These are phyloP conservation scores for Arrhamphus sclerolepis DNA, from an alignment of 2,797 vertebrate genomes.

Conservation along the genomic window DNA sequence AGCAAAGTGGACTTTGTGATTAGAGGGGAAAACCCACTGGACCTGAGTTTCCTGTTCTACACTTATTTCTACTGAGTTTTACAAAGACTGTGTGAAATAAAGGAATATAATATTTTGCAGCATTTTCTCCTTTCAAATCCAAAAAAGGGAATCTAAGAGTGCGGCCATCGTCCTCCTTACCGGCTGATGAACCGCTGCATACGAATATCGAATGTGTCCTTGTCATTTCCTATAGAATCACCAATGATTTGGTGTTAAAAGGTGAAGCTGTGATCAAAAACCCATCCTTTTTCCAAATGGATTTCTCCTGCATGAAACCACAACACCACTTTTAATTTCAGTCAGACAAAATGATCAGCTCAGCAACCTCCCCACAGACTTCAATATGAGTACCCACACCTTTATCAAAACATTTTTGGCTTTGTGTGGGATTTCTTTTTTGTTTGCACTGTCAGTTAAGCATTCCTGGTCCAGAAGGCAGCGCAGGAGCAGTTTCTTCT, in stretches of 20 bases:
- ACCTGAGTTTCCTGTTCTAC: slow-evolving; percentile 55
- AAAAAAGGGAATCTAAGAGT: slow-evolving; percentile 31
- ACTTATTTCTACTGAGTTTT: slow-evolving; percentile 27
- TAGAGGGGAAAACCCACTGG: slow-evolving; percentile 29
- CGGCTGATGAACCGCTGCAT: slow-evolving; percentile 47
- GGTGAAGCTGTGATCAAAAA: slow-evolving; percentile 35
- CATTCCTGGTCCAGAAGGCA: slow-evolving; percentile 22
- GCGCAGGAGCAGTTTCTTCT: slow-evolving; percentile 32
- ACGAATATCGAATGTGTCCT: slow-evolving; percentile 35
- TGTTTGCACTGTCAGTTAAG: not conserved
- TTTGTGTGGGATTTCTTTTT: slow-evolving; percentile 29
- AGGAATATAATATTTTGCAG: slow-evolving; percentile 60
- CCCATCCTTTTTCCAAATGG: slow-evolving; percentile 12
- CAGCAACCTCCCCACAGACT: slow-evolving; percentile 25
- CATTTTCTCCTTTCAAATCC: slow-evolving; percentile 48
- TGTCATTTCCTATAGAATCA: slow-evolving; percentile 20
- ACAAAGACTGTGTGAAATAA: slow-evolving; percentile 47
- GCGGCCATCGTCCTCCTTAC: slow-evolving; percentile 40
- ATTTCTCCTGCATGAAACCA: slow-evolving; percentile 42
- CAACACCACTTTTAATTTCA: slow-evolving; percentile 36
- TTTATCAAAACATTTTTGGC: slow-evolving; percentile 51
- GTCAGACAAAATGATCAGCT: slow-evolving; percentile 34
- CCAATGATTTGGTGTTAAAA: slow-evolving; percentile 35
- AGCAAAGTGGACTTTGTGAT: slow-evolving; percentile 20
- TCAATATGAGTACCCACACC: slow-evolving; percentile 33